Evolutionary conservation across 2,113 vertebrate species (phyloP).

Genomic region (Eurystomus gularis): DNA sequence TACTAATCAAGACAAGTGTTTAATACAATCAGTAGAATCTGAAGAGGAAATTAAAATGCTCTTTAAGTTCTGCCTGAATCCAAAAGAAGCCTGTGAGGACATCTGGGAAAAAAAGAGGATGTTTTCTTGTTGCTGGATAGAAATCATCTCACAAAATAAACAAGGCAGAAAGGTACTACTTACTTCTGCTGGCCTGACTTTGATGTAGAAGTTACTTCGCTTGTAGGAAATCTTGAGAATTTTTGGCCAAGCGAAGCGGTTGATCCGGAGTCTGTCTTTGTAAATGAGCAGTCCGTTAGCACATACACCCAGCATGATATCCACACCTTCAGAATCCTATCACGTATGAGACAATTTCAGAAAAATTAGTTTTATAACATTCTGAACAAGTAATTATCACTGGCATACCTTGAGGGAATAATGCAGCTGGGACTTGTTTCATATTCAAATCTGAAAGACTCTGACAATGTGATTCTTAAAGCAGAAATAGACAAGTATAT

Average conservation of each 20-base stretch:
- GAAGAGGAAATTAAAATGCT: neutral
- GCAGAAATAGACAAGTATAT: neutral
- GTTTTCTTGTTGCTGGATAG: neutral
- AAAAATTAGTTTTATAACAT: neutral
- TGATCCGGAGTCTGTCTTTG: slow-evolving; percentile 96
- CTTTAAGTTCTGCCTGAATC: neutral
- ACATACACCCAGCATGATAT: slow-evolving; percentile 97
- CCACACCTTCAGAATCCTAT: slow-evolving; percentile 96
- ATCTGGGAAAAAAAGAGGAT: neutral
- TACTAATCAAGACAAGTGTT: neutral
- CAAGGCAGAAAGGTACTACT: neutral
- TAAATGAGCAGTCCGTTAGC: slow-evolving; percentile 96
- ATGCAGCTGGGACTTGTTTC: neutral
- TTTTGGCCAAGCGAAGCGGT: slow-evolving; percentile 98
- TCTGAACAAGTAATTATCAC: neutral
- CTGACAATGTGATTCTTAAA: neutral
- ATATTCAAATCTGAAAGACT: neutral
- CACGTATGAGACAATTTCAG: neutral
- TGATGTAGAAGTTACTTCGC: slow-evolving; percentile 98
- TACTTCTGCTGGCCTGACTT: slow-evolving; percentile 97
- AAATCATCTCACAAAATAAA: neutral
- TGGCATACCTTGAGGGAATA: neutral
- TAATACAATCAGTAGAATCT: neutral
- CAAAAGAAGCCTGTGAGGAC: neutral
- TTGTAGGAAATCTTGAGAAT: slow-evolving; percentile 99